These are phyloP conservation scores for Sarotherodon lohbergeri DNA, from an alignment of 2,113 vertebrate species.

Conservation along the genomic window DNA sequence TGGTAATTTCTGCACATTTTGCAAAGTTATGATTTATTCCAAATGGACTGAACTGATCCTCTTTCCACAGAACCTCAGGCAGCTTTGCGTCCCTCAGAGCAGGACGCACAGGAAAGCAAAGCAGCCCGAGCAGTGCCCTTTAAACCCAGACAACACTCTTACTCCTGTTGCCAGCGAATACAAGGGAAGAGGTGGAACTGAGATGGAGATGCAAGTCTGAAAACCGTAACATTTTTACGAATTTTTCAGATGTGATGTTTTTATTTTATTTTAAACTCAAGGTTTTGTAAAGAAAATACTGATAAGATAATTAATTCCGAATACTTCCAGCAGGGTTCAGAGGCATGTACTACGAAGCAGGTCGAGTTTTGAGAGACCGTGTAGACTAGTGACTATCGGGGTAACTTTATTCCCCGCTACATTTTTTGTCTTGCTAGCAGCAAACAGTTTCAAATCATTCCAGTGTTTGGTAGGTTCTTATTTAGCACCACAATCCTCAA, in stretches of 20 bases:
- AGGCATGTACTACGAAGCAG: background rate
- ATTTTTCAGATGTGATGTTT: background rate
- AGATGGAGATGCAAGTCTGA: conserved; percentile 55
- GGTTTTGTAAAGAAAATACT: background rate
- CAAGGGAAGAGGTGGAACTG: conserved; percentile 33
- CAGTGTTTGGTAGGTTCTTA: background rate
- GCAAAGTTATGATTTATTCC: background rate
- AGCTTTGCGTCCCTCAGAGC: conserved; percentile 52
- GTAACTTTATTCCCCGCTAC: background rate
- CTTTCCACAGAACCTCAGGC: conserved; percentile 48
- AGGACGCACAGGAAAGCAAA: conserved; percentile 12
- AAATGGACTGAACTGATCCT: background rate
- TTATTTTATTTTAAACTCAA: background rate
- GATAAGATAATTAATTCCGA: background rate
- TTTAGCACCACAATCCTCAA: background rate
- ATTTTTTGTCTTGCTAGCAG: background rate
- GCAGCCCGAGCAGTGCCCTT: conserved; percentile 45
- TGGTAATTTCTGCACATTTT: background rate
- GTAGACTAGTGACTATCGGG: background rate
- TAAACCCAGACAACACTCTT: conserved; percentile 39
- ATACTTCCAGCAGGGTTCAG: background rate
- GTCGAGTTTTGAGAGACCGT: background rate
- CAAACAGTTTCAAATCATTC: background rate
- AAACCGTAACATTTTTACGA: background rate
- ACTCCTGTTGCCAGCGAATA: conserved; percentile 12